Evolutionary conservation across 2,797 vertebrate genomes (phyloP).

Genomic region (Tamandua tetradactyla): DNA sequence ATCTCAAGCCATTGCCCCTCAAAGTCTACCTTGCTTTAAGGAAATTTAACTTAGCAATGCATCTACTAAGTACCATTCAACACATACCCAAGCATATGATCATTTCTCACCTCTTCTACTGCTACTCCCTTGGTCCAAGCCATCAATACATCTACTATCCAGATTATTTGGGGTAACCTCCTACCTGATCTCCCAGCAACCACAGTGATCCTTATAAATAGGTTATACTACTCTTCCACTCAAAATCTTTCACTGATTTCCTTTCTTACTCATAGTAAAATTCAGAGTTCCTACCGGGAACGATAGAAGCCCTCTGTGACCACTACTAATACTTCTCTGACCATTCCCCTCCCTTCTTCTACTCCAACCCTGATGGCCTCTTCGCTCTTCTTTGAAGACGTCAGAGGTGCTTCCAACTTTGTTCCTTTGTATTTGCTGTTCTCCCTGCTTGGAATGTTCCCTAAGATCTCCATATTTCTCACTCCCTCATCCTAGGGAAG

Average conservation of each 20-base stretch:
- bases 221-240: not conserved
- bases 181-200: not conserved
- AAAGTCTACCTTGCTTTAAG: not conserved
- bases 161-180: not conserved
- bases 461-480: not conserved
- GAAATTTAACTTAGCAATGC: not conserved
- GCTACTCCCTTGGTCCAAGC: not conserved
- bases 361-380: not conserved
- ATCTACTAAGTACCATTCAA: not conserved
- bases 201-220: not conserved
- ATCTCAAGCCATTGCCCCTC: not conserved
- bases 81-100: not conserved
- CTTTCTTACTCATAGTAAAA: not conserved
- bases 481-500: not conserved
- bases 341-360: not conserved
- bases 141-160: not conserved
- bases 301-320: not conserved
- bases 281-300: not conserved
- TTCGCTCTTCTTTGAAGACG: not conserved
- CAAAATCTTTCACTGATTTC: not conserved
- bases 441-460: not conserved
- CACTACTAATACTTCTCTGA: not conserved
- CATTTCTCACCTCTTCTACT: not conserved
- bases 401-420: not conserved
- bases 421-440: not conserved